Evolutionary conservation across 2,797 vertebrate genomes (phyloP).

Genomic region (Sebastes miniatus): DNA sequence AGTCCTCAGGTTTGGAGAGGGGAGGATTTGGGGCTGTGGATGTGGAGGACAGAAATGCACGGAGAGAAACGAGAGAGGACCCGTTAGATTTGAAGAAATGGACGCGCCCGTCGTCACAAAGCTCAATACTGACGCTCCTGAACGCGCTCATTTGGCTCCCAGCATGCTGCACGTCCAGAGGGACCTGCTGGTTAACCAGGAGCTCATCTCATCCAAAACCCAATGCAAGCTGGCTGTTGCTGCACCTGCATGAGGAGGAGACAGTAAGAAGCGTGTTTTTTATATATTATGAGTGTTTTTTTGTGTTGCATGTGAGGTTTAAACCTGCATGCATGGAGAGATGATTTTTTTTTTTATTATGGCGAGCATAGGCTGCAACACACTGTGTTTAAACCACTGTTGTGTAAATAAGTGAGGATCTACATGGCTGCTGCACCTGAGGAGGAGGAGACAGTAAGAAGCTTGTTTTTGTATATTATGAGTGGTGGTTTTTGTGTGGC

Average conservation of each 20-base stretch:
- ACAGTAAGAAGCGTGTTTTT: conserved; percentile 53
- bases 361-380: conserved; percentile 8
- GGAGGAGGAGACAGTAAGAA: too few species aligned
- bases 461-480: too few species aligned
- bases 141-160: conserved; percentile 73
- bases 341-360: not conserved
- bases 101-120: conserved; percentile 77
- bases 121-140: conserved; percentile 70
- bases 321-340: not conserved
- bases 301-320: not conserved
- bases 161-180: conserved; percentile 63
- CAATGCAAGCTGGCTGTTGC: conserved; percentile 41
- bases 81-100: conserved; percentile 77
- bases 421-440: too few species aligned
- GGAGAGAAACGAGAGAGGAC: conserved; percentile 27
- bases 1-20: conserved; percentile 39
- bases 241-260: conserved; percentile 35
- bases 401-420: too few species aligned
- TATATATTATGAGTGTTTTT: not conserved
- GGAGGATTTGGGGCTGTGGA: conserved; percentile 59
- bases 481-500: too few species aligned
- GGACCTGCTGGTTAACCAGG: conserved; percentile 49
- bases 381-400: not conserved
- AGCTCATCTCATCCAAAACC: conserved; percentile 42
- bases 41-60: conserved; percentile 39